These are phyloP conservation scores for Hirudo medicinalis DNA, from an alignment of 1,140 invertebrate species.

Conservation along the genomic window DNA sequence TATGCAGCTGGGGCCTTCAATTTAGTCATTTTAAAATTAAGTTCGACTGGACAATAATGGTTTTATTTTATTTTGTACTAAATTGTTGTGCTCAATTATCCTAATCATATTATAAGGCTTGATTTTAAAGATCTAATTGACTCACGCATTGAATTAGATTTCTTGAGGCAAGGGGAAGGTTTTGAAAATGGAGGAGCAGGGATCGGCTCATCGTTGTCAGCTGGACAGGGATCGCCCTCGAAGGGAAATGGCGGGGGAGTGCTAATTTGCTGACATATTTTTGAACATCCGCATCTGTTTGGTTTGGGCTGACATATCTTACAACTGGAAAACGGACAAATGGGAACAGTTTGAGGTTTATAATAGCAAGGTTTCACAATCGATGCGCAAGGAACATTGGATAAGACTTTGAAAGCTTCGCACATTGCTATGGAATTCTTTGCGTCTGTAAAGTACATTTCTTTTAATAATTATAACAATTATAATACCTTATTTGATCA, in stretches of 20 bases:
- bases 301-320: background rate
- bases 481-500: no score
- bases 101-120: no score
- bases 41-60: no score
- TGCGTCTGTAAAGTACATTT: no score
- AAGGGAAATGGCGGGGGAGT: background rate
- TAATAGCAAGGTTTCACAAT: conserved; percentile 2
- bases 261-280: conserved; percentile 7
- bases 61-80: no score
- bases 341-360: background rate
- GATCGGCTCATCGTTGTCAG: background rate
- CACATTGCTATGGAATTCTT: background rate
- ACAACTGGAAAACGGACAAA: conserved; percentile 3
- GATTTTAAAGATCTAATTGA: no score
- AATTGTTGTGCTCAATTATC: no score
- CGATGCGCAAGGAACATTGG: conserved; percentile 1
- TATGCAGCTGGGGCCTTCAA: background rate
- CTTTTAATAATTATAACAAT: no score
- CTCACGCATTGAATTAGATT: no score
- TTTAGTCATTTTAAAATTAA: no score
- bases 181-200: background rate
- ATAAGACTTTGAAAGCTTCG: background rate
- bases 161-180: background rate
- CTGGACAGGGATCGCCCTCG: background rate
- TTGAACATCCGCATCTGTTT: background rate